phyloP scores from a whole-genome alignment of 2,797 vertebrate genomes.

The Cossypha niveicapilla region DNA sequence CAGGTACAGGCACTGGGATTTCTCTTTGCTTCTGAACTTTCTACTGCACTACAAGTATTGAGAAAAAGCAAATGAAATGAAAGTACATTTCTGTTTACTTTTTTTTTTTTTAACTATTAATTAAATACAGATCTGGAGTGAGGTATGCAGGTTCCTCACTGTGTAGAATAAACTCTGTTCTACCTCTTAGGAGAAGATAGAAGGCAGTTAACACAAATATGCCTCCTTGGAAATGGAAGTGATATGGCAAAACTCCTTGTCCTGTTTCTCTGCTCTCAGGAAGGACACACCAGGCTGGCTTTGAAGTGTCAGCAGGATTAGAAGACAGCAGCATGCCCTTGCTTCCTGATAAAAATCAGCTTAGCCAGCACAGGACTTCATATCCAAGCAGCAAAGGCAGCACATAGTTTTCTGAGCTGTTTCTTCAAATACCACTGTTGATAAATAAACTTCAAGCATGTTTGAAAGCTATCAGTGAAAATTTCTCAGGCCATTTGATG shows the following conservation, averaged over 20 bases:
- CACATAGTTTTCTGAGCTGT: neutral
- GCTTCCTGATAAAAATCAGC: neutral
- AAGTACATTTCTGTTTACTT: neutral
- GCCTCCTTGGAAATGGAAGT: neutral
- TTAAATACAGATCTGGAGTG: neutral
- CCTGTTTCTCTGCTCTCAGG: neutral
- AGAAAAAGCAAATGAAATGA: neutral
- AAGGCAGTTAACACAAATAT: neutral
- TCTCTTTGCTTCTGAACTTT: neutral
- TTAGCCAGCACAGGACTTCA: neutral
- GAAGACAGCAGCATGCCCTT: neutral
- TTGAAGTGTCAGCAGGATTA: neutral
- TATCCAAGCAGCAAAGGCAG: neutral
- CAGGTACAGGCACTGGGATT: neutral
- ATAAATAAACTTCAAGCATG: neutral
- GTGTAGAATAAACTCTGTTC: neutral
- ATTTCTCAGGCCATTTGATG: neutral
- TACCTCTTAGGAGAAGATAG: neutral
- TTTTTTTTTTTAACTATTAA: neutral
- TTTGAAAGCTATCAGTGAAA: neutral
- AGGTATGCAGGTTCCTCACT: neutral
- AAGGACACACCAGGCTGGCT: neutral
- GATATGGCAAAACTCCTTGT: neutral
- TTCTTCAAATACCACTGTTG: neutral
- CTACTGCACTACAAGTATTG: neutral